Evolutionary conservation across 2,888 invertebrate genomes (phyloP).

Genomic region (Dasysyrphus albostriatus): DNA sequence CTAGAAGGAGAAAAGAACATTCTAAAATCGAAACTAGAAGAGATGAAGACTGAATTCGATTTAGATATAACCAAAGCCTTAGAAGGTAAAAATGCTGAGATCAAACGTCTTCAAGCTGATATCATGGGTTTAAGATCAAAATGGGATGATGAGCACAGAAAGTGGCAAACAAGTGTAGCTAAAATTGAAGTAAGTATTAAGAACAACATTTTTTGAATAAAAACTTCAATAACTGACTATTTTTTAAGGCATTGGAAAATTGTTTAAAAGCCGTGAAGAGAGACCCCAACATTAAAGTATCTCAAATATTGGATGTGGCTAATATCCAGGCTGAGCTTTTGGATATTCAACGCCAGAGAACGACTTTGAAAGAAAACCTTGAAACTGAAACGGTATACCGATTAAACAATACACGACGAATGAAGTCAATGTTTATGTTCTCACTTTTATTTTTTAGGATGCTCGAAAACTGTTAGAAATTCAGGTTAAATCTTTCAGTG

Average conservation of each 20-base stretch:
- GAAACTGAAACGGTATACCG: conserved; percentile 82
- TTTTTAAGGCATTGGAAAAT: conserved; percentile 83
- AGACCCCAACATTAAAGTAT: conserved; percentile 83
- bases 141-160: conserved; percentile 80
- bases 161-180: conserved; percentile 81
- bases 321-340: conserved; percentile 86
- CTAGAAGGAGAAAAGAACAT: conserved; percentile 84
- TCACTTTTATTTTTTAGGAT: conserved; percentile 77
- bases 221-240: neutral
- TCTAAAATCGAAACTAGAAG: conserved; percentile 80
- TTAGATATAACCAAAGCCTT: conserved; percentile 80
- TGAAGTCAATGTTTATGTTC: neutral
- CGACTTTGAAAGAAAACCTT: conserved; percentile 83
- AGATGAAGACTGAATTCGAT: conserved; percentile 82
- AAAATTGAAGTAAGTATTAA: conserved; percentile 80
- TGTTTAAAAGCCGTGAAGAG: conserved; percentile 84
- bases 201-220: neutral
- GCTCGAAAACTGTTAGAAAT: conserved; percentile 84
- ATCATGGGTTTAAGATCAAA: conserved; percentile 80
- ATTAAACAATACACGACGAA: neutral
- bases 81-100: conserved; percentile 82
- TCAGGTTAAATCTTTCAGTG: conserved; percentile 83
- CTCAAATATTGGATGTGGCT: conserved; percentile 85
- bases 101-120: conserved; percentile 81
- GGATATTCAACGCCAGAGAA: conserved; percentile 85